Base-by-base conservation (phyloP, 2,888 invertebrate species). In the Hyposoter dolosus region DNA sequence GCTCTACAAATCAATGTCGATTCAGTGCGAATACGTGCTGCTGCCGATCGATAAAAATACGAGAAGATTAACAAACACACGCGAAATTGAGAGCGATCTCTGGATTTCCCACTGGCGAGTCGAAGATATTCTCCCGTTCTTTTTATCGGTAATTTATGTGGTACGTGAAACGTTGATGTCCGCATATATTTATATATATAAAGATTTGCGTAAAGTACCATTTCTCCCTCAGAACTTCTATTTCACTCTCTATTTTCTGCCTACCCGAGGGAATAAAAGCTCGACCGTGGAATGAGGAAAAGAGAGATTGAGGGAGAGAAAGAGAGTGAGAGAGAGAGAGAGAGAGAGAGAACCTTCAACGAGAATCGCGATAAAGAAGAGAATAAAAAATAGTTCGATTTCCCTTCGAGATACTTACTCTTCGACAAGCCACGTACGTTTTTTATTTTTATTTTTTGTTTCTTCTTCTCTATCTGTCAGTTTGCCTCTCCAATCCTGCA, bases 351-450 rank as follows among this genome's bases (percentile, higher is more conserved):
- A 40, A 45, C 56, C 71, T 66, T 40, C 72, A 28, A 43, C 66
- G 81, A 66, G 65, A 77, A 60, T 82, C 77, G 66, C 72, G 81
- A 74, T 78, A 82, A 80, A 78, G 77, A 72, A 68, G 17, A 47
- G 60, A 75, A 66, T 77, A 83, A 80, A 85, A 85, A 85, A 82
- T 71, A 60, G 69, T 80, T 83, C 85, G 79, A 83, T 83, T 85
- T 82, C 79, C 79, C 79, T 76, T 79, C 71, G 76, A 63, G 78
- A 75, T 66, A 72, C 71, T 83, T 79, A 40, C 75, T 82, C 69
- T 75, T 68, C 75, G 53, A 65, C 69, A 71, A 79, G 83, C 43
- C 65, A 75, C 19, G 56, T 69, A 43, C 65, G 60, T 66, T 65
- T 63, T 23, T 7, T 68, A 17, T 76, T 35, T n/a, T 65, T 23